Base-by-base conservation (phyloP, 1,140 invertebrate species). In the Maconellicoccus hirsutus region DNA sequence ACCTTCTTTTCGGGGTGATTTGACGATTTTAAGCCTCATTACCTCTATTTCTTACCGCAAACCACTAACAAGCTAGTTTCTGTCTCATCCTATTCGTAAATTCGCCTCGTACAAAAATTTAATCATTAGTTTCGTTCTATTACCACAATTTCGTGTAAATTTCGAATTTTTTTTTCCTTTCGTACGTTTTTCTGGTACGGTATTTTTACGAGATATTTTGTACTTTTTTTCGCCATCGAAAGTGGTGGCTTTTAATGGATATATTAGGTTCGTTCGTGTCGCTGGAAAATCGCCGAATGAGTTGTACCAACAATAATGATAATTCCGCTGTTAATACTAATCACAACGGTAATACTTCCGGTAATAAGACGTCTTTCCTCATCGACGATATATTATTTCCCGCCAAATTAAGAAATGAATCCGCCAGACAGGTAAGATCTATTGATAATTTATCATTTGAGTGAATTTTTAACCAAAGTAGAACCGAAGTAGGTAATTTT, bases 21-120 rank as follows among this genome's bases (percentile, higher is more conserved):
- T 66, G 61, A 66, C 61, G 19, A 66, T 66, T 66, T 66, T 66
- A 66, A 66, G 61, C 61, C 61, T 66, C 61, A 66, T 66, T 66
- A 66, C 61, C 61, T 66, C 25, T 26, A 66, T 66, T 66, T 25
- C 25, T 66, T 66, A 66, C 61, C 61, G 21, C 61, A 66, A 66
- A 66, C 61, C 61, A 66, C 61, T 26, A 26, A 66, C 8, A 66
- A 23, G 61, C 42, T 52, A 52, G 42, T 52, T 52, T 52, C 42
- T 52, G 42, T 52, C 42, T 52, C 42, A 52, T 52, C 42, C 42
- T 52, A 52, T 52, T 52, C 42, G n/a, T 16, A 52, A 52, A 52
- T 8, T 52, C 42, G 42, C 42, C 29, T 3, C 29, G 29, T 33
- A 19, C 33, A 38, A 38, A 38, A 38, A 38, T 38, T 14, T 38